phyloP scores from a whole-genome alignment of 2,113 vertebrate genomes.

The Nanorana parkeri region DNA sequence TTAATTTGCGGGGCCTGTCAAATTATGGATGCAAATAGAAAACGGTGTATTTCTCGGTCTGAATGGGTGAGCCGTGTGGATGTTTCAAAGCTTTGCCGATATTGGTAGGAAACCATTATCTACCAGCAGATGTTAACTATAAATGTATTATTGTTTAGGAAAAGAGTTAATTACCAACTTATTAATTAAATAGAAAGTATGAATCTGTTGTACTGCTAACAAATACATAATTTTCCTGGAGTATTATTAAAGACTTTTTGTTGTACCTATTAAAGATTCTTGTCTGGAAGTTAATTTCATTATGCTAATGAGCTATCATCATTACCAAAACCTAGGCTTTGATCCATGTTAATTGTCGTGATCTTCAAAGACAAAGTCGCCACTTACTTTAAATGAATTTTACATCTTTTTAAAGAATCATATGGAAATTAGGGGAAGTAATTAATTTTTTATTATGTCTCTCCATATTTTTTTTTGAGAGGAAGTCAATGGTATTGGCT shows the following conservation, averaged over 20 bases:
- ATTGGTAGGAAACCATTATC: conserved; percentile 71
- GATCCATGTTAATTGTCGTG: conserved; percentile 98
- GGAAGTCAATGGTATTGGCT: conserved; percentile 87
- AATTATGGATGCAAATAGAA: conserved; percentile 54
- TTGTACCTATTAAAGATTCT: conserved; percentile 99
- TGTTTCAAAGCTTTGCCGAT: conserved; percentile 55
- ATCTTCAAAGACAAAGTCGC: conserved; percentile 99
- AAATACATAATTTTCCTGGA: conserved; percentile 98
- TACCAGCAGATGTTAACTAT: conserved; percentile 81
- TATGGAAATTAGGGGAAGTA: conserved; percentile 99
- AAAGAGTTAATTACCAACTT: conserved; percentile 96
- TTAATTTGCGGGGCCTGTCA: conserved; percentile 39
- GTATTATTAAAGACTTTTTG: conserved; percentile 98
- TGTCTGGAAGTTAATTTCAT: conserved; percentile 99
- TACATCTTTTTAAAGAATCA: conserved; percentile 98
- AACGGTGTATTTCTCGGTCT: conserved; percentile 22
- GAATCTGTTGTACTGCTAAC: conserved; percentile 96
- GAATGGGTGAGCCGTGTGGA: conserved; percentile 64
- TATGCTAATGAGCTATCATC: conserved; percentile 99
- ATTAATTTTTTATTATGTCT: conserved; percentile 99
- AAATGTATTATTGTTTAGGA: conserved; percentile 79
- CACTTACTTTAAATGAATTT: conserved; percentile 99
- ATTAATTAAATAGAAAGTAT: conserved; percentile 97
- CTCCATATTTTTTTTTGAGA: conserved; percentile 89
- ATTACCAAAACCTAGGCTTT: conserved; percentile 96